These are phyloP conservation scores for Parazoanthus darwini DNA, from an alignment of 92 coral and sea anemone genomes.

Conservation along the genomic window DNA sequence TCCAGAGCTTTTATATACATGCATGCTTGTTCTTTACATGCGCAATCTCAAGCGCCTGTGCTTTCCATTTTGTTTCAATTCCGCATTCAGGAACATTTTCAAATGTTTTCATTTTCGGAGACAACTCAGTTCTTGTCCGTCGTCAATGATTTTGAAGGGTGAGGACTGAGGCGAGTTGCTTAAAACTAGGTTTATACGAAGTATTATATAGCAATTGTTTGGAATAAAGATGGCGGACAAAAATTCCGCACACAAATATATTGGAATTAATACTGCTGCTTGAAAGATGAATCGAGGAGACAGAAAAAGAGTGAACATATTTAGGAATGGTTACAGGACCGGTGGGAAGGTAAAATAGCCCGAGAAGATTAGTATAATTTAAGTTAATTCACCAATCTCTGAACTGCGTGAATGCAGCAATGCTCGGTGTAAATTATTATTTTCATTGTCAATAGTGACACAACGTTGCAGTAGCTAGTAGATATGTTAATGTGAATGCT, in stretches of 20 bases:
- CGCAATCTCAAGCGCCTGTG: too few species aligned
- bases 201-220: neutral
- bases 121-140: too few species aligned
- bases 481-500: too few species aligned
- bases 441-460: too few species aligned
- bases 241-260: neutral
- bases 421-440: too few species aligned
- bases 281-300: neutral
- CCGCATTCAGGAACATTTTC: too few species aligned
- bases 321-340: conserved; percentile 25
- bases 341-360: conserved; percentile 35
- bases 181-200: neutral
- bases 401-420: neutral
- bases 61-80: too few species aligned
- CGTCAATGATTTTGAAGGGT: too few species aligned
- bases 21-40: too few species aligned
- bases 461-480: too few species aligned
- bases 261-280: neutral
- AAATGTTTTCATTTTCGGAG: too few species aligned
- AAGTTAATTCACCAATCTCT: neutral
- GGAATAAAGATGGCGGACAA: conserved; percentile 28
- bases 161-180: neutral
- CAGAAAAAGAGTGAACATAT: conserved; percentile 29
- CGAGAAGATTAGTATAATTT: neutral
- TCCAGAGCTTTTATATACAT: too few species aligned